These are phyloP conservation scores for Mesoclemmys tuberculata DNA, from an alignment of 2,113 vertebrate species.

Conservation along the genomic window DNA sequence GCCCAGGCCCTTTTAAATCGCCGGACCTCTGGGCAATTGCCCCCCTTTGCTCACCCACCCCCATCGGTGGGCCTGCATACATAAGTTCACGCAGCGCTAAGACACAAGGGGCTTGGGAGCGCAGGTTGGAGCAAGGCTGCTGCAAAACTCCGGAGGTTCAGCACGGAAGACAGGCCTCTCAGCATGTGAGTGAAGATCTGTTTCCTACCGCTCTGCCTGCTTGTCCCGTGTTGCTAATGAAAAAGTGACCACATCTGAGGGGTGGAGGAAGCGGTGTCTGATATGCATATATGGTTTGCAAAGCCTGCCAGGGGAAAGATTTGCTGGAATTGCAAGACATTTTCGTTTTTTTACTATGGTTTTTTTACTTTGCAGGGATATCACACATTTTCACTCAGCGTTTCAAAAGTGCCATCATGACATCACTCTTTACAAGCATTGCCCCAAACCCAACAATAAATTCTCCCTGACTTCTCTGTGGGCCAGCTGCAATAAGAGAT, in stretches of 20 bases:
- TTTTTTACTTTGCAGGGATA: neutral
- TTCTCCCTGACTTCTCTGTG: neutral
- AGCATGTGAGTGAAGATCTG: neutral
- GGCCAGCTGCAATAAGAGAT: neutral
- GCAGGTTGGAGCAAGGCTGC: neutral
- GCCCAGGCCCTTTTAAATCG: no score
- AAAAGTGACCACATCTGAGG: neutral
- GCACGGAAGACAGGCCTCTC: neutral
- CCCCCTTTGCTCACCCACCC: no score
- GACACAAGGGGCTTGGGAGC: neutral
- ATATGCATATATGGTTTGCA: neutral
- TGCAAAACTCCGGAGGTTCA: neutral
- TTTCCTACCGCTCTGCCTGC: neutral
- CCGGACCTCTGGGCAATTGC: no score
- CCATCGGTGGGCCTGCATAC: neutral
- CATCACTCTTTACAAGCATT: neutral
- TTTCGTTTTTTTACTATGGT: neutral
- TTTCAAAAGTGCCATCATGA: neutral
- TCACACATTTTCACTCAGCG: neutral
- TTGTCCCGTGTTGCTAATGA: neutral
- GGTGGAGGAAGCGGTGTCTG: neutral
- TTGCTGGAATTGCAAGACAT: neutral
- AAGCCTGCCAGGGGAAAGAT: neutral
- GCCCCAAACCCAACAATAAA: neutral
- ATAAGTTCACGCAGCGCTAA: neutral